These are phyloP conservation scores for Eupithecia exiguata DNA, from an alignment of 2,888 invertebrate genomes.

Conservation along the genomic window DNA sequence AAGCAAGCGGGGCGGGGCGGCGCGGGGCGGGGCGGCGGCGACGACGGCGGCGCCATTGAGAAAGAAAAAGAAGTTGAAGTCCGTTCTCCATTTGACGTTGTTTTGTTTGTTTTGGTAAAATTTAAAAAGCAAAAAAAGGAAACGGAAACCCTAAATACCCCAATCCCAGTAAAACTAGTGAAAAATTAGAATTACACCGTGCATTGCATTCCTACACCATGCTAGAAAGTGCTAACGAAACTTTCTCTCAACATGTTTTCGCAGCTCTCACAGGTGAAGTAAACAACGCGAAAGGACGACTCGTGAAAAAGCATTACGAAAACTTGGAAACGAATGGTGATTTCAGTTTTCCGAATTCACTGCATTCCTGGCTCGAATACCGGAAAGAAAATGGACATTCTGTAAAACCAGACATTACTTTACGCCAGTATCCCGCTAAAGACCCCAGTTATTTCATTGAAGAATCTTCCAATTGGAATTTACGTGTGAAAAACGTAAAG, in stretches of 20 bases:
- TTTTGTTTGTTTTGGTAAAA: too few species aligned
- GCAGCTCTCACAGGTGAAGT: constrained; percentile 53
- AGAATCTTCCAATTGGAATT: constrained; percentile 76
- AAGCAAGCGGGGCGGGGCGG: too few species aligned
- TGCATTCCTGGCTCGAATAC: constrained; percentile 83
- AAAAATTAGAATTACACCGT: too few species aligned
- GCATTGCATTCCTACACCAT: too few species aligned
- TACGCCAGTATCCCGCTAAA: constrained; percentile 63
- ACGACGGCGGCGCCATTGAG: too few species aligned
- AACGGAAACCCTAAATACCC: too few species aligned
- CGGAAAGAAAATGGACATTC: constrained; percentile 40
- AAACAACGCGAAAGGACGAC: constrained; percentile 50
- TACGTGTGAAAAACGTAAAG: constrained; percentile 69
- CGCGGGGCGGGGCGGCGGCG: too few species aligned
- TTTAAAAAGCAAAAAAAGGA: too few species aligned
- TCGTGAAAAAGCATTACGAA: constrained; percentile 84
- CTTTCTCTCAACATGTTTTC: constrained; percentile 57
- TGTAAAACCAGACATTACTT: constrained; percentile 43
- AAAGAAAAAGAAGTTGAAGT: too few species aligned
- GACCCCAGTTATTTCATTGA: constrained; percentile 62
- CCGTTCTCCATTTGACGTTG: too few species aligned
- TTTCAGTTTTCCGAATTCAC: constrained; percentile 84
- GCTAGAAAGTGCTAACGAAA: constrained; percentile 57
- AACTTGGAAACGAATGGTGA: constrained; percentile 85
- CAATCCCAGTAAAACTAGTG: too few species aligned